Conservation (phyloP, 2,113 vertebrate species). For the Toxostoma redivivum region DNA sequence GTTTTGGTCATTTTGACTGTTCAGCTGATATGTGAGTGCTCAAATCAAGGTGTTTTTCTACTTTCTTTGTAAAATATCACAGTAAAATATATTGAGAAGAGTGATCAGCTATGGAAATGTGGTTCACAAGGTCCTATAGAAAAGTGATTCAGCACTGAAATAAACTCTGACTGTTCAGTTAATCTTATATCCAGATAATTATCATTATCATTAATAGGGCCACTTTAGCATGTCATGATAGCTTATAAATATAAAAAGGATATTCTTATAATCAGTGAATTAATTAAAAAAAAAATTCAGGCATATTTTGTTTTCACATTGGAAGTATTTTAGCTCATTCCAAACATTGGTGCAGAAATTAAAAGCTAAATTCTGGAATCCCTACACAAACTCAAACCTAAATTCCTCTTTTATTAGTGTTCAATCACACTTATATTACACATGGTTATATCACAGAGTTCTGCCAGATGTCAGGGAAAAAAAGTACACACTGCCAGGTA, state of each 20-base stretch:
- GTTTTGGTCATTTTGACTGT: not conserved
- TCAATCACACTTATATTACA: not conserved
- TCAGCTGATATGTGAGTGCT: not conserved
- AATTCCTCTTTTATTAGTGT: conserved; percentile 7
- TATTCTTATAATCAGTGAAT: not conserved
- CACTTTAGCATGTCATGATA: not conserved
- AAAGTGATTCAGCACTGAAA: not conserved
- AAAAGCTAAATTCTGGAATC: not conserved
- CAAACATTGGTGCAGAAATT: not conserved
- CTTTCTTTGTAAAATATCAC: not conserved
- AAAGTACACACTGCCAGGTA: not conserved
- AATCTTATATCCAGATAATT: not conserved
- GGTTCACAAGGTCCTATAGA: not conserved
- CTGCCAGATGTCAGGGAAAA: not conserved
- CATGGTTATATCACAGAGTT: not conserved
- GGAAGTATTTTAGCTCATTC: not conserved
- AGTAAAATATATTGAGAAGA: not conserved
- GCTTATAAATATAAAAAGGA: not conserved
- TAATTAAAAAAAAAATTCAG: not conserved
- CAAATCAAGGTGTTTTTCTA: not conserved
- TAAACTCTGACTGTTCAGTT: not conserved
- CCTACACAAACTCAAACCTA: not conserved
- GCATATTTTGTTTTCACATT: not conserved
- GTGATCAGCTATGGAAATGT: not conserved
- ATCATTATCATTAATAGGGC: not conserved